Conservation (phyloP, 1,140 invertebrate species). For the Anthonomus grandis region DNA sequence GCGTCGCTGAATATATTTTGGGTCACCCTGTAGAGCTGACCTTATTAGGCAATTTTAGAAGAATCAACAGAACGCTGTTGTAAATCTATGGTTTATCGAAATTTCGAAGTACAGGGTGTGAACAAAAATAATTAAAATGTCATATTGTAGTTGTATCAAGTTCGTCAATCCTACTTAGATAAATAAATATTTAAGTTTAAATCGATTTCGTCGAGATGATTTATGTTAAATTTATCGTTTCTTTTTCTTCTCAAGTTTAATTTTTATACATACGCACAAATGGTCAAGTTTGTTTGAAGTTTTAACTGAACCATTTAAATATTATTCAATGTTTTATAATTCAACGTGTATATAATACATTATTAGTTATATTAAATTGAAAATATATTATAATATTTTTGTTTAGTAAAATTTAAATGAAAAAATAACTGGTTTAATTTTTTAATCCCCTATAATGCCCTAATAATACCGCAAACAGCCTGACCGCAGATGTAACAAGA, state of each 20-base stretch:
- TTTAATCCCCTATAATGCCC: neutral
- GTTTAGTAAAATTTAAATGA: conserved; percentile 21
- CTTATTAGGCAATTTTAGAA: conserved; percentile 6
- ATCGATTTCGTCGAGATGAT: neutral
- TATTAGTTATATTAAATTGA: conserved; percentile 16
- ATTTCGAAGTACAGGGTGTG: conserved; percentile 47
- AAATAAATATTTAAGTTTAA: conserved; percentile 17
- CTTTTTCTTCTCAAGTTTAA: conserved; percentile 16
- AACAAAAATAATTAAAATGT: conserved; percentile 37
- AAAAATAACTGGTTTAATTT: conserved; percentile 1
- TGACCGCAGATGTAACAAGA: too few relatives aligned
- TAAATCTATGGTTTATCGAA: conserved; percentile 24
- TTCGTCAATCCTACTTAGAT: conserved; percentile 48
- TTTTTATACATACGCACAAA: conserved; percentile 22
- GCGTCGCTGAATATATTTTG: neutral
- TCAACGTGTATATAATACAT: conserved; percentile 5
- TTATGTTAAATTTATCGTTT: conserved; percentile 5
- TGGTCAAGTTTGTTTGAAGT: conserved; percentile 12
- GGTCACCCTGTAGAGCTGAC: neutral
- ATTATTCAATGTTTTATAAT: conserved; percentile 12
- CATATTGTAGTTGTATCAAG: conserved; percentile 46
- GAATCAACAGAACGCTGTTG: neutral
- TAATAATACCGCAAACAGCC: neutral
- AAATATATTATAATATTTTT: conserved; percentile 26
- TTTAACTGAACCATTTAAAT: too few relatives aligned